Conservation (phyloP, 2,113 vertebrate genomes). For the Mormyrus iriodes region DNA sequence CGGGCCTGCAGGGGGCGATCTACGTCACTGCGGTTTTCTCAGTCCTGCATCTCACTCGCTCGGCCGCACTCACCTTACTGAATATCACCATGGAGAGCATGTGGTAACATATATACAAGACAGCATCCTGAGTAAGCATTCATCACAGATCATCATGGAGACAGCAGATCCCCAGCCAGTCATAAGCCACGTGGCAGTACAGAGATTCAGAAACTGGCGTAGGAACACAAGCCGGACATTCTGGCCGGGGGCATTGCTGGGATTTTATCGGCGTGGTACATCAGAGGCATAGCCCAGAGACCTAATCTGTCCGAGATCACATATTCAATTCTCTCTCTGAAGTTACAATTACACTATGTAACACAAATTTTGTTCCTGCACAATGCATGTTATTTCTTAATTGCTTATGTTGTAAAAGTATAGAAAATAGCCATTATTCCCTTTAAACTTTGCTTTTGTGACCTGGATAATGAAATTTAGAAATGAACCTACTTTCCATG, state of each 20-base stretch:
- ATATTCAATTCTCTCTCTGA: background rate
- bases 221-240: background rate
- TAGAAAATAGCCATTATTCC: too few relatives aligned
- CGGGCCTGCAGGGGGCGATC: conserved; percentile 62
- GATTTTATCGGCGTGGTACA: background rate
- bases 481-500: too few relatives aligned
- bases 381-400: too few relatives aligned
- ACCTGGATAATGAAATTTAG: too few relatives aligned
- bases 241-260: background rate
- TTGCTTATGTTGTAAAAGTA: too few relatives aligned
- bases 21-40: background rate
- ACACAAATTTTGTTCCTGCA: too few relatives aligned
- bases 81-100: background rate
- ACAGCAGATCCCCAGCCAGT: background rate
- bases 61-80: background rate
- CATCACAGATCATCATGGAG: background rate
- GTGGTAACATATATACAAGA: background rate
- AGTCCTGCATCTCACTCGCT: background rate
- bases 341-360: too few relatives aligned
- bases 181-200: background rate
- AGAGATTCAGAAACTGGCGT: background rate
- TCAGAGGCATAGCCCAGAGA: background rate
- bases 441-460: too few relatives aligned
- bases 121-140: background rate
- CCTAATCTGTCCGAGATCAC: background rate